phyloP scores from a whole-genome alignment of 1,140 invertebrate genomes.

The Drosophila leontia region DNA sequence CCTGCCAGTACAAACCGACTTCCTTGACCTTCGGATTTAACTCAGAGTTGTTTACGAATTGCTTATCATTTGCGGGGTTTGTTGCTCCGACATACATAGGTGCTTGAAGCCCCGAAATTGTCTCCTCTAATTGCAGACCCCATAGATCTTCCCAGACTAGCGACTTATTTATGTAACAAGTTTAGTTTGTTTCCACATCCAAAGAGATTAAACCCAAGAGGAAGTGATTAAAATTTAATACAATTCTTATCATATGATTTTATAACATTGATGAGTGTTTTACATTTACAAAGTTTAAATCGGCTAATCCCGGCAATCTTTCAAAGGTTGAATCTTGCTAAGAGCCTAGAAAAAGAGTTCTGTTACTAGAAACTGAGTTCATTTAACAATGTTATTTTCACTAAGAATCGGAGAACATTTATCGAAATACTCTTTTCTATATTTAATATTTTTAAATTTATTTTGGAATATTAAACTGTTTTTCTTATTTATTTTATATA shows the following conservation, averaged over 20 bases:
- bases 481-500: too few relatives aligned
- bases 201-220: neutral
- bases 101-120: neutral
- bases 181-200: neutral
- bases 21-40: conserved; percentile 1
- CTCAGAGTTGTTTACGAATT: conserved; percentile 2
- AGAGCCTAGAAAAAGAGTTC: neutral
- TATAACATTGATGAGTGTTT: too few relatives aligned
- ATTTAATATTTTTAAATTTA: too few relatives aligned
- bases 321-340: accelerated
- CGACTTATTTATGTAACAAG: neutral
- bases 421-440: too few relatives aligned
- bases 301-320: neutral
- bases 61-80: conserved; percentile 6
- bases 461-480: too few relatives aligned
- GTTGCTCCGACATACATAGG: neutral
- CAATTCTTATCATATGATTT: too few relatives aligned
- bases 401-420: too few relatives aligned
- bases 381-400: too few relatives aligned
- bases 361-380: too few relatives aligned
- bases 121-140: too few relatives aligned
- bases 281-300: neutral
- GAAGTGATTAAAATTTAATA: neutral
- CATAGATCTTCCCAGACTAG: neutral
- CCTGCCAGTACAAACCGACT: conserved; percentile 20